phyloP scores from a whole-genome alignment of 2,797 vertebrate genomes.

The Falco naumanni region DNA sequence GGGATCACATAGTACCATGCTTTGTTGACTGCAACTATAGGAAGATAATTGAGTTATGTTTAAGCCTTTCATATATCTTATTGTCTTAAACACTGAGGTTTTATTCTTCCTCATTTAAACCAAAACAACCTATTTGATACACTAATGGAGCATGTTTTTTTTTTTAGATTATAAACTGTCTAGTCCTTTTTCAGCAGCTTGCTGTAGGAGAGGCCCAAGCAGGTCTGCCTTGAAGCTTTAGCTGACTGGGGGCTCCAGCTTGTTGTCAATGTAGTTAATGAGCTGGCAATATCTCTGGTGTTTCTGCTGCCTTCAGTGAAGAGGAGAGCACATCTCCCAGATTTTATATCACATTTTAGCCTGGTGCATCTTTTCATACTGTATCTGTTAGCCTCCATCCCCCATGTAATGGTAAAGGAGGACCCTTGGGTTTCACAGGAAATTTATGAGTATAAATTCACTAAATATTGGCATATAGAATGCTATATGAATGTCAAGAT shows the following conservation, averaged over 20 bases:
- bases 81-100: background rate
- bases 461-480: background rate
- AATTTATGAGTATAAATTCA: background rate
- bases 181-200: background rate
- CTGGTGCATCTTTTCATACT: background rate
- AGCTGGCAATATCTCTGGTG: background rate
- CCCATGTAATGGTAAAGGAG: background rate
- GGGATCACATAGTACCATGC: background rate
- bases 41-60: background rate
- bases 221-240: background rate
- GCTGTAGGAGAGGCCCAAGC: background rate
- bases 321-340: background rate
- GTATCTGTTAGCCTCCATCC: background rate
- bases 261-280: background rate
- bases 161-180: background rate
- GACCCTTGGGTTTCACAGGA: background rate
- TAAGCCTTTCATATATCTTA: background rate
- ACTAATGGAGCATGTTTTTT: background rate
- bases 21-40: background rate
- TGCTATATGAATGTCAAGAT: background rate
- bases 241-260: background rate
- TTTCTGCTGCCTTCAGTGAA: background rate
- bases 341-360: background rate
- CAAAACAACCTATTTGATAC: background rate
- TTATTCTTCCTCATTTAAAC: background rate